Conservation (phyloP, 2,113 vertebrate species). For the Danionella cerebrum region DNA sequence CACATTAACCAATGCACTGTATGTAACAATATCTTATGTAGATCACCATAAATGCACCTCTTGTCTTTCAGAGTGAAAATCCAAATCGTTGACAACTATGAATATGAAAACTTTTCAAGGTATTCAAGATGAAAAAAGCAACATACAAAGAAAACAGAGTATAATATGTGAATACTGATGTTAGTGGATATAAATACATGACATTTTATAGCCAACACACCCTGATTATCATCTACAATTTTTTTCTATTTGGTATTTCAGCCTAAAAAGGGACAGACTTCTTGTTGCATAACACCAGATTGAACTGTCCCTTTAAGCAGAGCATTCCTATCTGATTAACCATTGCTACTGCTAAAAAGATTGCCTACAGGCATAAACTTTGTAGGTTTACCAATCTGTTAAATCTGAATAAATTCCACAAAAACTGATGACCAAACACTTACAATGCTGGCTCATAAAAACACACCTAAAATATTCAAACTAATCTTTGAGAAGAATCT, state of each 20-base stretch:
- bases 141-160: constrained; percentile 19
- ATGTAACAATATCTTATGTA: constrained; percentile 36
- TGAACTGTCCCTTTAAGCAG: neutral
- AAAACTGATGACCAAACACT: neutral
- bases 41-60: constrained; percentile 70
- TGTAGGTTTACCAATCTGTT: neutral
- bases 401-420: neutral
- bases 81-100: constrained; percentile 74
- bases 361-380: neutral
- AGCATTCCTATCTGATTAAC: neutral
- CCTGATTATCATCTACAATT: too few species aligned
- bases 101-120: constrained; percentile 82
- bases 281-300: too few species aligned
- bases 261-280: too few species aligned
- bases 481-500: neutral
- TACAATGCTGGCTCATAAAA: too few species aligned
- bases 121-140: constrained; percentile 56
- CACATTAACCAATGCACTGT: neutral
- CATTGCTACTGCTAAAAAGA: constrained; percentile 6
- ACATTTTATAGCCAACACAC: neutral
- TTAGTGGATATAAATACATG: neutral
- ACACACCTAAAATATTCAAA: neutral
- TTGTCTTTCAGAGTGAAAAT: constrained; percentile 99
- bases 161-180: neutral
- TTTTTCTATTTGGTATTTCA: too few species aligned